Base-by-base conservation (phyloP, 2,888 invertebrate species). In the Tetramorium bicarinatum region DNA sequence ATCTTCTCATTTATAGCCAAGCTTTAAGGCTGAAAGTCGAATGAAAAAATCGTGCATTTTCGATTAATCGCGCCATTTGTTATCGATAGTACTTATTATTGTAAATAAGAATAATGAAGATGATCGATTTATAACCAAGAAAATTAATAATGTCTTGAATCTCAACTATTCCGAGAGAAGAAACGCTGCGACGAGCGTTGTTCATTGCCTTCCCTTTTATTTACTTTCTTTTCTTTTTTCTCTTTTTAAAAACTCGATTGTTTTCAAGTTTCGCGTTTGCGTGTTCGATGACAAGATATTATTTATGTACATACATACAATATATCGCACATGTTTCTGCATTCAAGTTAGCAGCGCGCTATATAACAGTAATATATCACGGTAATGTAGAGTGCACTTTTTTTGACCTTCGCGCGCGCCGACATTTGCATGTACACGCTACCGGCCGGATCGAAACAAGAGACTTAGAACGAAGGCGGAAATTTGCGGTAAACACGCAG, bases 381-480 rank as follows among this genome's bases (percentile, higher is more conserved):
- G 9, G 34, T 62, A 49, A 62, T 38, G 18, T 38, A 25, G 11
- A 64, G 21, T 67, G 72, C 47, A 59, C 21, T 72, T 59, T 72
- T 80, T 47, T 34, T 74, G 79, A 80, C 47, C 74, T 59, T 38
- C 8, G 56, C 38, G 18, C 67, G 25, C 54, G 13, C n/a, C 54
- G 25, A 3, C 34, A 72, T 80, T 80, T 77, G 69, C 77, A 67
- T 77, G 29, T 13, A 54, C 41, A 29, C 38, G 47, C n/a, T 2
- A 15, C 3, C 13, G 52, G 25, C 6, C 11, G 13, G 34, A 18
- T 38, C 38, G 34, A 25, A n/a, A 44, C 11, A 3, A 25, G 15
- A 41, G 18, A 18, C 29, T 44, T 54, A 67, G 69, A 67, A 62
- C 34, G 38, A 41, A 54, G 69, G 54, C 6, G 69, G 54, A 6